Percentiles rank a stretch among this genome's conserved stretches.
Conservation (phyloP, 2,797 vertebrate genomes). For the Decapterus maruadsi region DNA sequence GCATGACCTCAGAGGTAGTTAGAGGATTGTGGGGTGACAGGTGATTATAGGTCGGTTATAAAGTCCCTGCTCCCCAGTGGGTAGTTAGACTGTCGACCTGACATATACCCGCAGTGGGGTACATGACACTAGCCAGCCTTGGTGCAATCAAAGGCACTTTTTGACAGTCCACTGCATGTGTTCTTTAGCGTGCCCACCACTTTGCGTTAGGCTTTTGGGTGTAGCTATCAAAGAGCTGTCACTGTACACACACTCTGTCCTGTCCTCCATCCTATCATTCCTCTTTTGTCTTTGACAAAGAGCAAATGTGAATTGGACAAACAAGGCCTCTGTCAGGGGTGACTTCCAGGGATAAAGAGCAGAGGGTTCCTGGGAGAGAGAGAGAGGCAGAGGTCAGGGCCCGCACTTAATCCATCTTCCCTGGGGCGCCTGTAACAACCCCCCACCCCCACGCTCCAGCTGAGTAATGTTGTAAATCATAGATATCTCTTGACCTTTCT, state of each 20-base stretch:
- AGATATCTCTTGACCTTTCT: constrained; percentile 26
- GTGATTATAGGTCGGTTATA: constrained; percentile 59
- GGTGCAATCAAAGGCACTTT: constrained; percentile 64
- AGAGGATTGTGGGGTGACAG: constrained; percentile 54
- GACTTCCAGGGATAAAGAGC: constrained; percentile 64
- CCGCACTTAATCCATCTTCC: constrained; percentile 66
- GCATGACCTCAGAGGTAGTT: constrained; percentile 50
- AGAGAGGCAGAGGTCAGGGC: constrained; percentile 14
- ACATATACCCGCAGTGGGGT: constrained; percentile 23
- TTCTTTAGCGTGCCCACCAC: constrained; percentile 23
- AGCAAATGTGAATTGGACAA: constrained; percentile 69
- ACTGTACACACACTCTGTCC: constrained; percentile 22
- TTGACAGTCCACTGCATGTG: constrained; percentile 56
- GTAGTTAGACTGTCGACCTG: constrained; percentile 48
- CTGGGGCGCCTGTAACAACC: constrained; percentile 1
- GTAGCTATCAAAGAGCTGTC: constrained; percentile 43
- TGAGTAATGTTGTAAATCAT: constrained; percentile 31
- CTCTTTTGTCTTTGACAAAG: constrained; percentile 58
- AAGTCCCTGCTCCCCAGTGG: constrained; percentile 45
- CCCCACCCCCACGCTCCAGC: constrained; percentile 16
- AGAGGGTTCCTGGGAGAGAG: constrained; percentile 19
- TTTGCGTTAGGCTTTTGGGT: constrained; percentile 11
- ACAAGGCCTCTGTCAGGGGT: constrained; percentile 55
- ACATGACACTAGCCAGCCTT: constrained; percentile 49
- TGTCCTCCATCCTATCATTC: constrained; percentile 25